These are phyloP conservation scores for Tenthredo livida DNA, from an alignment of 2,888 invertebrate species.

Conservation along the genomic window DNA sequence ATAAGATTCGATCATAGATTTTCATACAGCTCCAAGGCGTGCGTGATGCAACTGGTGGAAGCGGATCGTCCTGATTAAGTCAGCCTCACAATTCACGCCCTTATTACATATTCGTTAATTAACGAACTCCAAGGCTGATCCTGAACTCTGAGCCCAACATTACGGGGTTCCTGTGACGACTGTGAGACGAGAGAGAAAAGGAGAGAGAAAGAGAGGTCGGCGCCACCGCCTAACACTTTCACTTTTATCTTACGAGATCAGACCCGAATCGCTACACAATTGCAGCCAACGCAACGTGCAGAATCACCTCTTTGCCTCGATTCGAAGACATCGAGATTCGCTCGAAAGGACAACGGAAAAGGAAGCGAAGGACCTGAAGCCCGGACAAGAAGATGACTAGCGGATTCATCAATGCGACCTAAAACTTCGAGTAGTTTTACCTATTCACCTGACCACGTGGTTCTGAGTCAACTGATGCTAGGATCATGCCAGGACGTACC, in stretches of 20 bases:
- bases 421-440: background rate
- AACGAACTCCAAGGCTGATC: conserved; percentile 18
- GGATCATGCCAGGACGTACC: background rate
- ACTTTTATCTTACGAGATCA: conserved; percentile 55
- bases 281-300: conserved; percentile 10
- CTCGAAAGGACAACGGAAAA: background rate
- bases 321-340: background rate
- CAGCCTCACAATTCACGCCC: conserved; percentile 7
- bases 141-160: conserved; percentile 26
- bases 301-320: background rate
- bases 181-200: background rate
- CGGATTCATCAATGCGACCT: background rate
- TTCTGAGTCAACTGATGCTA: background rate
- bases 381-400: background rate
- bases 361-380: background rate
- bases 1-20: background rate
- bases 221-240: conserved; percentile 52
- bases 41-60: background rate
- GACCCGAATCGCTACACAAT: conserved; percentile 51
- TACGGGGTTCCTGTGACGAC: conserved; percentile 25
- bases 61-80: background rate
- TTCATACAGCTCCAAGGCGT: background rate
- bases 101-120: conserved; percentile 39
- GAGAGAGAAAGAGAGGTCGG: conserved; percentile 30
- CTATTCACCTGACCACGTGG: background rate